Evolutionary conservation across 2,113 vertebrate genomes (phyloP).

Genomic region (Boleophthalmus pectinirostris): DNA sequence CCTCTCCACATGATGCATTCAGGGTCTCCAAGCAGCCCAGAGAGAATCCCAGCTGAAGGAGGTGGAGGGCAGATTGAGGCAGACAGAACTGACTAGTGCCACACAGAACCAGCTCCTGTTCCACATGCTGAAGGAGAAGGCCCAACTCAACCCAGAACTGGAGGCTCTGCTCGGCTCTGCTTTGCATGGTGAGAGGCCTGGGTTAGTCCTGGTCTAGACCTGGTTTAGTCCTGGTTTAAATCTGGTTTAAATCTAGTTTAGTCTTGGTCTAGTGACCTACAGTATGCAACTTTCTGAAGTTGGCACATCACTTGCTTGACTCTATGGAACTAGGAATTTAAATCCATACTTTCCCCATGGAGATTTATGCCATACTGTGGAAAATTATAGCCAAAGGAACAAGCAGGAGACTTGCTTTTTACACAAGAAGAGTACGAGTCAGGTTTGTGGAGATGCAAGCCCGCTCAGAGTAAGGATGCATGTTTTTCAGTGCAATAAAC

Average conservation of each 20-base stretch:
- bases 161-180: conserved; percentile 94
- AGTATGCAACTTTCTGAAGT: too few relatives aligned
- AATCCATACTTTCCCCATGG: too few relatives aligned
- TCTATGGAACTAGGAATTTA: too few relatives aligned
- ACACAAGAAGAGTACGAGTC: too few relatives aligned
- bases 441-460: too few relatives aligned
- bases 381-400: too few relatives aligned
- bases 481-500: too few relatives aligned
- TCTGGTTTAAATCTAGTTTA: neutral
- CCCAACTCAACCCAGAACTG: conserved; percentile 95
- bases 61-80: conserved; percentile 94
- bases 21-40: conserved; percentile 96
- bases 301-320: too few relatives aligned
- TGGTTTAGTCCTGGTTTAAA: neutral
- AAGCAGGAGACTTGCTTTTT: too few relatives aligned
- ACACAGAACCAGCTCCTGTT: conserved; percentile 97
- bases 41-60: conserved; percentile 97
- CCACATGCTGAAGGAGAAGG: conserved; percentile 98
- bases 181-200: conserved; percentile 85
- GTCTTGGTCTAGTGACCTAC: too few relatives aligned
- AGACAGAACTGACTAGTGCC: conserved; percentile 95
- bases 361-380: too few relatives aligned
- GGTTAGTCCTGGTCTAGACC: neutral
- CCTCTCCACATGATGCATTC: neutral
- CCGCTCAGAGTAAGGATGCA: too few relatives aligned